These are phyloP conservation scores for Rhabditoides inermis DNA, from an alignment of 2,888 invertebrate species.

Conservation along the genomic window DNA sequence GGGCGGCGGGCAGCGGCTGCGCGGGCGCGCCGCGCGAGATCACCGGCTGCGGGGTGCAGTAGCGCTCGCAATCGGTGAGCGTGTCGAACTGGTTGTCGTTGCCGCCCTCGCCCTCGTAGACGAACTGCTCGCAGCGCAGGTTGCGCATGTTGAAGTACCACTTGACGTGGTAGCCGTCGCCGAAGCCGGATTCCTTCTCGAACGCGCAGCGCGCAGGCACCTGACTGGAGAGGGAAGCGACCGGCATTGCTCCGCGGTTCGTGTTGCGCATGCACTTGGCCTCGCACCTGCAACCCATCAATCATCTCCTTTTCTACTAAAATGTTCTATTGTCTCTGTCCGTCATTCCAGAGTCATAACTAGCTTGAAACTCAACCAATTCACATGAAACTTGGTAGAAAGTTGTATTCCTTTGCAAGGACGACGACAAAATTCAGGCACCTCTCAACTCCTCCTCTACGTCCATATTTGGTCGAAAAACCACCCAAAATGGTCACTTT, in stretches of 20 bases:
- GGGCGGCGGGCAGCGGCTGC: background rate
- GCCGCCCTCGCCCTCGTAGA: conserved; percentile 47
- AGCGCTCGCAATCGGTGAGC: conserved; percentile 37
- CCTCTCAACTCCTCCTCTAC: too few species aligned
- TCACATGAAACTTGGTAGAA: too few species aligned
- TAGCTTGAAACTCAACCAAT: too few species aligned
- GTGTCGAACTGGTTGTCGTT: conserved; percentile 47
- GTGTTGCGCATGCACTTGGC: conserved; percentile 48
- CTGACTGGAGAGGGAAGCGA: conserved; percentile 20
- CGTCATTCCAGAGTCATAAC: too few species aligned
- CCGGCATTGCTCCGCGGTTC: conserved; percentile 43
- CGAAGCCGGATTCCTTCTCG: conserved; percentile 40
- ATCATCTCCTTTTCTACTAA: too few species aligned
- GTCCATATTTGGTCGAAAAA: too few species aligned
- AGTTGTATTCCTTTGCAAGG: too few species aligned
- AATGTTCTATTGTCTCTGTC: too few species aligned
- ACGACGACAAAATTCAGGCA: too few species aligned
- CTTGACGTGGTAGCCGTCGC: conserved; percentile 46
- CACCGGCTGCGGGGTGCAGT: conserved; percentile 21
- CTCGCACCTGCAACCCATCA: too few species aligned
- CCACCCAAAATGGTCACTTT: too few species aligned
- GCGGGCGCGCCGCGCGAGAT: conserved; percentile 11
- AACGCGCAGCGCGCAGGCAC: conserved; percentile 42
- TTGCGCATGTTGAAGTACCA: conserved; percentile 50
- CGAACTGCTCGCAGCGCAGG: conserved; percentile 49